Evolutionary conservation across 2,113 vertebrate genomes (phyloP).

Genomic region (Morone chrysops): DNA sequence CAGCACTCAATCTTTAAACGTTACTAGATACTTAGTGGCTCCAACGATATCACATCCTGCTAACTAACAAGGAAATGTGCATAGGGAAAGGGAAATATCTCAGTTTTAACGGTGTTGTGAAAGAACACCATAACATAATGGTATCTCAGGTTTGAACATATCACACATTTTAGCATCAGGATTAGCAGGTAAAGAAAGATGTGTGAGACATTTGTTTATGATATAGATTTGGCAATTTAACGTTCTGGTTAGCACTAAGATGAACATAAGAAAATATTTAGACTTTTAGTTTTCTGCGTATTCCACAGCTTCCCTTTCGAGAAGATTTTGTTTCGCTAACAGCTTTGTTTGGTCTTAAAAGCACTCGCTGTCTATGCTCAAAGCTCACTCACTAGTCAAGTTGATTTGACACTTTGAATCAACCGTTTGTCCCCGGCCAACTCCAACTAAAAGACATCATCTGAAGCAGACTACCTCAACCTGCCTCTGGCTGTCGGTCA

Average conservation of each 20-base stretch:
- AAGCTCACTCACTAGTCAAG: slow-evolving; percentile 22
- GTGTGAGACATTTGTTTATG: slow-evolving; percentile 2
- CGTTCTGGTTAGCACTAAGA: slow-evolving; percentile 27
- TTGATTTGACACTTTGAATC: slow-evolving; percentile 38
- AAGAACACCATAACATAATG: slow-evolving; percentile 62
- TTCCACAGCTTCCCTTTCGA: slow-evolving; percentile 59
- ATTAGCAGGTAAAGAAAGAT: slow-evolving; percentile 26
- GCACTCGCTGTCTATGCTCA: slow-evolving; percentile 45
- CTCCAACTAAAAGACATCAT: slow-evolving; percentile 31
- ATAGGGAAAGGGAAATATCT: slow-evolving; percentile 42
- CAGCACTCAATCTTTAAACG: slow-evolving; percentile 53
- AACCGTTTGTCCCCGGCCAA: slow-evolving; percentile 11
- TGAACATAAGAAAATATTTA: slow-evolving; percentile 40
- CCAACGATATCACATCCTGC: slow-evolving; percentile 49
- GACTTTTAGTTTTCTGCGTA: slow-evolving; percentile 50
- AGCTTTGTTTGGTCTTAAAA: slow-evolving; percentile 31
- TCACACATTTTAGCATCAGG: slow-evolving; percentile 62
- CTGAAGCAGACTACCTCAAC: slow-evolving; percentile 55
- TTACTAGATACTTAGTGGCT: slow-evolving; percentile 49
- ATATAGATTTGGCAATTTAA: slow-evolving; percentile 36
- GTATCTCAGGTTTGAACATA: slow-evolving; percentile 80
- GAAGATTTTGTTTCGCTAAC: slow-evolving; percentile 47
- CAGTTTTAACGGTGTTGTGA: slow-evolving; percentile 56
- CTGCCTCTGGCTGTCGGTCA: slow-evolving; percentile 42
- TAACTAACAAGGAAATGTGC: slow-evolving; percentile 44